Evolutionary conservation across 2,113 vertebrate species (phyloP).

Genomic region (Ovibos moschatus): DNA sequence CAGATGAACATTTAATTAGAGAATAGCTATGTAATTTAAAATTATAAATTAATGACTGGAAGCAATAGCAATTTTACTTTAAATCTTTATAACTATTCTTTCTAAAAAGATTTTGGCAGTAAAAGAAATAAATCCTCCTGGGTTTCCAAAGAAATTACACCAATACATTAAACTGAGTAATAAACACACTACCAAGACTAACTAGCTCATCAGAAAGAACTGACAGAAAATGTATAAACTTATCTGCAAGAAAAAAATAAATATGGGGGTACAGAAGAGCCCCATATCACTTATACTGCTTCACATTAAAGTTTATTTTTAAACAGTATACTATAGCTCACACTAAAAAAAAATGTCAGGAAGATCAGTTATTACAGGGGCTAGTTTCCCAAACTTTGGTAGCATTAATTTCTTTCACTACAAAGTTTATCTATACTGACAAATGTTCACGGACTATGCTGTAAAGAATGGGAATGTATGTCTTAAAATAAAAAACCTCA

Average conservation of each 20-base stretch:
- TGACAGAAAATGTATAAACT: neutral
- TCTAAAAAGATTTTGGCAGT: neutral
- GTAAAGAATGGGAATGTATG: neutral
- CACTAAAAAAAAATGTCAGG: neutral
- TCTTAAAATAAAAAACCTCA: neutral
- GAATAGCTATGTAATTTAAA: neutral
- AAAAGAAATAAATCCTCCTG: neutral
- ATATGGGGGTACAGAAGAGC: neutral
- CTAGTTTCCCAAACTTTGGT: neutral
- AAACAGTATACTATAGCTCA: neutral
- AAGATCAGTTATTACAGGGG: neutral
- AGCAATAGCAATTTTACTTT: conserved; percentile 16
- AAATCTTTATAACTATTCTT: neutral
- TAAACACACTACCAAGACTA: neutral
- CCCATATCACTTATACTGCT: neutral
- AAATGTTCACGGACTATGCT: neutral
- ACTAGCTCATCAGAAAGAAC: conserved; percentile 4
- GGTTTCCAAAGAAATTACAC: conserved; percentile 8
- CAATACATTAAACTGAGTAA: neutral
- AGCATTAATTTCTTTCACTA: neutral
- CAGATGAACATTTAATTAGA: neutral
- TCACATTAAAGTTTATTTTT: neutral
- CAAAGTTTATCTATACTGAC: neutral
- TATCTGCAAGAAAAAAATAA: neutral
- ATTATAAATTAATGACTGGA: neutral